Evolutionary conservation across 2,113 vertebrate genomes (phyloP).

Genomic region (Psettodes erumei): DNA sequence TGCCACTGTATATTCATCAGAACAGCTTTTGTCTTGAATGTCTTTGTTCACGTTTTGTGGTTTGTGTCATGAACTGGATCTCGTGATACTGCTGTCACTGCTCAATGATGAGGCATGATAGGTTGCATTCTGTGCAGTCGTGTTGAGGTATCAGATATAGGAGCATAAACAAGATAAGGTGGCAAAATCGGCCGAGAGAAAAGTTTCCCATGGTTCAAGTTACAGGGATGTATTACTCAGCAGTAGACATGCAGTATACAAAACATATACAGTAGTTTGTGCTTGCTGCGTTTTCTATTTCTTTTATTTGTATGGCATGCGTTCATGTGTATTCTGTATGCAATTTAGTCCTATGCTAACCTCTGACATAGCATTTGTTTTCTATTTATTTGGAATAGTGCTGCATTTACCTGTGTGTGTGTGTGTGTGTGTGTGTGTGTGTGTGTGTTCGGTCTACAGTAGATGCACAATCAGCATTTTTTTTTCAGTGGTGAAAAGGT

Average conservation of each 20-base stretch:
- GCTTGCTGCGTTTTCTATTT: no score
- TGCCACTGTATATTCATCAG: conserved; percentile 5
- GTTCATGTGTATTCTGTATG: no score
- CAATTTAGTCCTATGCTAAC: no score
- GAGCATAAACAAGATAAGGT: conserved; percentile 14
- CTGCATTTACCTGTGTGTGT: no score
- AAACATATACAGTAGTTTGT: no score
- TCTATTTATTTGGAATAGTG: no score
- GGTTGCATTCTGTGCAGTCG: neutral
- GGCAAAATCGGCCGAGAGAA: conserved; percentile 18
- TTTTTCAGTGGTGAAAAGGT: conserved; percentile 39
- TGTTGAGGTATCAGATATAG: neutral
- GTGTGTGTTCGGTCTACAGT: no score
- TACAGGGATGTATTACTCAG: neutral
- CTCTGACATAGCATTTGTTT: no score
- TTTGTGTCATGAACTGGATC: neutral
- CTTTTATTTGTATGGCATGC: no score
- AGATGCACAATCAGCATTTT: no score
- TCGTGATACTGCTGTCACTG: neutral
- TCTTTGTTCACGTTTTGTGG: neutral
- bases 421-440: no score
- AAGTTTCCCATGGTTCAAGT: neutral
- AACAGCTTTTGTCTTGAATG: conserved; percentile 2
- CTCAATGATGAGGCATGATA: neutral
- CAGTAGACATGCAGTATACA: conserved; percentile 29